Conservation (phyloP, 2,797 vertebrate species). For the Mus caroli region DNA sequence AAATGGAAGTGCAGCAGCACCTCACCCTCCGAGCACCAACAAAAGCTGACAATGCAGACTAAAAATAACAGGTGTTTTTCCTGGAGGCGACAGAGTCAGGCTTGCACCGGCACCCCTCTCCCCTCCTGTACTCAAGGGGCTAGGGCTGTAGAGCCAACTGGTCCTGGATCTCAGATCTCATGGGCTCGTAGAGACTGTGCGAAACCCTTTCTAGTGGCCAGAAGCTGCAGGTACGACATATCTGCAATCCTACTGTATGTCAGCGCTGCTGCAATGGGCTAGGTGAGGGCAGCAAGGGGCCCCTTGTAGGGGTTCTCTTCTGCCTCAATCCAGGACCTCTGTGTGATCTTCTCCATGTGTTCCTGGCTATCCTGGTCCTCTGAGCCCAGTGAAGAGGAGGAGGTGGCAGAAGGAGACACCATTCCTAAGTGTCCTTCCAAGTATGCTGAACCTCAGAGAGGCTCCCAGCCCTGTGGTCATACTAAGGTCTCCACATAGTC, state of each 20-base stretch:
- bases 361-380: background rate
- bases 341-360: background rate
- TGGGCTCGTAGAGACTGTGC: background rate
- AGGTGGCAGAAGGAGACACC: background rate
- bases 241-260: background rate
- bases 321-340: background rate
- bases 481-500: background rate
- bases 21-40: background rate
- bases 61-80: slow-evolving; percentile 56
- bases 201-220: background rate
- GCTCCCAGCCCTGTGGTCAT: background rate
- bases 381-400: background rate
- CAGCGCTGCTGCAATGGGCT: background rate
- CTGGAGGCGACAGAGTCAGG: background rate
- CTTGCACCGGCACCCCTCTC: background rate
- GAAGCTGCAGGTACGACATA: background rate
- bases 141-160: background rate
- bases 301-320: too few relatives aligned
- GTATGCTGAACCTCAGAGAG: background rate
- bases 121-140: background rate
- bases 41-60: background rate
- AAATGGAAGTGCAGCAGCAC: background rate
- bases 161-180: too few relatives aligned
- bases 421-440: background rate
- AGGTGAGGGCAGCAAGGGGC: too few relatives aligned